phyloP scores from a whole-genome alignment of 2,797 vertebrate genomes.

The Tadarida brasiliensis region DNA sequence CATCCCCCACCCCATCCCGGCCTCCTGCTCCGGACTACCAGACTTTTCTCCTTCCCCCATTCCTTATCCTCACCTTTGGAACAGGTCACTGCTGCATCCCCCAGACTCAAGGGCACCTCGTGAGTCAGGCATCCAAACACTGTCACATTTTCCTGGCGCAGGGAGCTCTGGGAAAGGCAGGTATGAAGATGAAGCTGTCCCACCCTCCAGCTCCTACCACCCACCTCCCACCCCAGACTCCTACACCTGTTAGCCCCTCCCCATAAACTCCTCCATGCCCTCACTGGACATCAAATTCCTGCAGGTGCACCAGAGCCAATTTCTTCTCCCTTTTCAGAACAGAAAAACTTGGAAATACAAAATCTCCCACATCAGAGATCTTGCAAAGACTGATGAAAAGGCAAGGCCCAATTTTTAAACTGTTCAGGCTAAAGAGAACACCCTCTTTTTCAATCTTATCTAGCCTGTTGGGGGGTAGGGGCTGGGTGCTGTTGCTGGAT shows the following conservation, averaged over 20 bases:
- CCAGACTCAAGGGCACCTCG: conserved; percentile 93
- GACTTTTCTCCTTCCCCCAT: not conserved
- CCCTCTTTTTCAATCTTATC: not conserved
- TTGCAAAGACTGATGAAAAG: conserved; percentile 34
- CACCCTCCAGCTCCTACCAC: not conserved
- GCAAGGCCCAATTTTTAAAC: not conserved
- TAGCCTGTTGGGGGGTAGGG: not conserved
- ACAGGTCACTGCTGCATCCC: conserved; percentile 92
- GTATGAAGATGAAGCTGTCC: not conserved
- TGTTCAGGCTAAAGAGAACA: not conserved
- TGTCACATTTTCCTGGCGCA: conserved; percentile 94
- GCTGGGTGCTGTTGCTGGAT: not conserved
- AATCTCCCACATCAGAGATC: not conserved
- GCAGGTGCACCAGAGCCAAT: not conserved
- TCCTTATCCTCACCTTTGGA: conserved; percentile 91
- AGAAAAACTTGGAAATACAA: not conserved
- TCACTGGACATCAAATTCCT: not conserved
- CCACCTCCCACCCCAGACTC: not conserved
- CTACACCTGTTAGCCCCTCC: not conserved
- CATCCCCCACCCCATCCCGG: not conserved
- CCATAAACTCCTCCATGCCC: not conserved
- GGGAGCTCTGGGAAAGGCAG: conserved; percentile 88
- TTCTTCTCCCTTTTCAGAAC: not conserved
- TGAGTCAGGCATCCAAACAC: conserved; percentile 97
- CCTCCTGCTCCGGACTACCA: not conserved